These are phyloP conservation scores for Phymorhynchus buccinoides DNA, from an alignment of 1,140 invertebrate genomes.

Conservation along the genomic window DNA sequence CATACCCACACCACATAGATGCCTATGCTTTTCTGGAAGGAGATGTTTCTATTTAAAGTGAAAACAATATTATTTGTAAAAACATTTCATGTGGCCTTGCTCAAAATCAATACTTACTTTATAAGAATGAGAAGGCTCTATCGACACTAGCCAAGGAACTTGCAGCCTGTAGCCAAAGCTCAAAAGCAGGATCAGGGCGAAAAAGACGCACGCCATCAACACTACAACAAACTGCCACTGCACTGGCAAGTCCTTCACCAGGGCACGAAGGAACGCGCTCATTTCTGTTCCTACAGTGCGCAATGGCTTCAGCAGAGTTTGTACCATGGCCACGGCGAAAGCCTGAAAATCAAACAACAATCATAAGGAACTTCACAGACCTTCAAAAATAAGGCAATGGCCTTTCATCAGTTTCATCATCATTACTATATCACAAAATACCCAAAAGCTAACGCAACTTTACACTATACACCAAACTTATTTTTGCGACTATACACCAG, in stretches of 20 bases:
- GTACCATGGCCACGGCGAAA: constrained; percentile 57
- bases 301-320: constrained; percentile 59
- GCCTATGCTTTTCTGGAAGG: no score
- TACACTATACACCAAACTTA: no score
- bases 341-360: constrained; percentile 52
- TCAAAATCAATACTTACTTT: constrained; percentile 5
- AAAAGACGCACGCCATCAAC: constrained; percentile 43
- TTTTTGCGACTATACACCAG: no score
- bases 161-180: constrained; percentile 58
- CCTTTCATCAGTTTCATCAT: no score
- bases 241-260: constrained; percentile 59
- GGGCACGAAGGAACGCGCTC: constrained; percentile 54
- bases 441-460: no score
- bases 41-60: no score
- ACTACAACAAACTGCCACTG: constrained; percentile 57
- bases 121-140: constrained; percentile 45
- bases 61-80: no score
- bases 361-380: no score
- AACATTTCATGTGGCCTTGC: not conserved
- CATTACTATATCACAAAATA: no score
- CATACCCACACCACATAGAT: no score
- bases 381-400: no score
- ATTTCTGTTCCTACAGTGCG: constrained; percentile 58
- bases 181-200: constrained; percentile 59
- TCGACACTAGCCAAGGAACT: constrained; percentile 58